Conservation (phyloP, 2,888 invertebrate species). For the Pogonocherus hispidulus region DNA sequence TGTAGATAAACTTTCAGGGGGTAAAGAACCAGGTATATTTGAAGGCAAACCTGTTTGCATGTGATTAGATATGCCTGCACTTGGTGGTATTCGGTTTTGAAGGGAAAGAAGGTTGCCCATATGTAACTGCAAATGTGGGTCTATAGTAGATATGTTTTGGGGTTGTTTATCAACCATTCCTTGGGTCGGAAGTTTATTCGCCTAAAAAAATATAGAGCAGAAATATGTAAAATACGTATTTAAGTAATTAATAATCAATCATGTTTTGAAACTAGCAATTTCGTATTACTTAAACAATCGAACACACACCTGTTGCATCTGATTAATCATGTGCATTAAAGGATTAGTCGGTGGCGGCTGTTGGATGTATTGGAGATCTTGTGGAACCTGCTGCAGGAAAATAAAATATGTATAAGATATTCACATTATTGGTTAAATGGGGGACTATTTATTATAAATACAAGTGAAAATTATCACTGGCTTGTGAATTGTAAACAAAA, state of each 20-base stretch:
- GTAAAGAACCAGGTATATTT: conserved; percentile 47
- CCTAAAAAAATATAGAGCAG: conserved; percentile 50
- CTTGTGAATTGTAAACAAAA: too few species aligned
- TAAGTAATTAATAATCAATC: too few species aligned
- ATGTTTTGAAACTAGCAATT: too few species aligned
- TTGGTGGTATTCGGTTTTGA: conserved; percentile 59
- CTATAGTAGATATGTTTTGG: conserved; percentile 63
- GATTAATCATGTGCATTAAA: conserved; percentile 72
- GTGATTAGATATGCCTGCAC: conserved; percentile 49
- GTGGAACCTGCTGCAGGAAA: conserved; percentile 53
- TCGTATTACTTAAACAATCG: neutral
- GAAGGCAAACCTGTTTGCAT: conserved; percentile 49
- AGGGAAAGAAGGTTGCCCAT: conserved; percentile 70
- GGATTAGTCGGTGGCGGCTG: conserved; percentile 69
- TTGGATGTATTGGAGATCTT: conserved; percentile 63
- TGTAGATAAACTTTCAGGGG: conserved; percentile 51
- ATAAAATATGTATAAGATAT: neutral
- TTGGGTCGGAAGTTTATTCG: conserved; percentile 63
- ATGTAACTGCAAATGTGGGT: conserved; percentile 70
- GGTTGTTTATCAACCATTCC: conserved; percentile 61
- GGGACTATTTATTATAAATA: too few species aligned
- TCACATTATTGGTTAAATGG: too few species aligned
- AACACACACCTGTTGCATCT: conserved; percentile 70
- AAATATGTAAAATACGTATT: too few species aligned
- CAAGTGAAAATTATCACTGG: too few species aligned